These are phyloP conservation scores for Merodon equestris DNA, from an alignment of 2,888 invertebrate species.

Conservation along the genomic window DNA sequence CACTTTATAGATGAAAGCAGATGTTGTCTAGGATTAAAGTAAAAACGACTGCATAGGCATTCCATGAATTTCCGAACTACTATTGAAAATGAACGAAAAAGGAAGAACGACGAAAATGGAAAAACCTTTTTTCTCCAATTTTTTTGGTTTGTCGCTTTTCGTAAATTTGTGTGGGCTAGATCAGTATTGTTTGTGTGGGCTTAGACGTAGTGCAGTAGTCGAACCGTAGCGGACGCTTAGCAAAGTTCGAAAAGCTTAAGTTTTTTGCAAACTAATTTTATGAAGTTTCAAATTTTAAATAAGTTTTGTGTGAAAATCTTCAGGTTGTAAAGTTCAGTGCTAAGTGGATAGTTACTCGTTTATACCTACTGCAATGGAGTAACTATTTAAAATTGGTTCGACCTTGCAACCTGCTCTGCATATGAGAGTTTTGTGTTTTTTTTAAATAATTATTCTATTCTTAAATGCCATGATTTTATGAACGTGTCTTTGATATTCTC, in stretches of 20 bases:
- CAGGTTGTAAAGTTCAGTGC: slow-evolving; percentile 59
- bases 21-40: slow-evolving; percentile 59
- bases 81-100: slow-evolving; percentile 17
- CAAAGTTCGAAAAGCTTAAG: slow-evolving; percentile 52
- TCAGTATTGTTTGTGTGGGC: slow-evolving; percentile 61
- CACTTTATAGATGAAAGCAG: slow-evolving; percentile 55
- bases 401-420: slow-evolving; percentile 38
- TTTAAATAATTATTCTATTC: too few relatives aligned
- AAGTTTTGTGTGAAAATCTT: neutral
- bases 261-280: too few relatives aligned
- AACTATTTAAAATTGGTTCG: slow-evolving; percentile 49
- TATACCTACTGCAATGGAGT: slow-evolving; percentile 32
- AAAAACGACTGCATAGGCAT: slow-evolving; percentile 63
- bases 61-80: slow-evolving; percentile 2
- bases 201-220: slow-evolving; percentile 47
- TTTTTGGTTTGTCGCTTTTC: neutral
- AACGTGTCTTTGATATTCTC: too few relatives aligned
- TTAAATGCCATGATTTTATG: too few relatives aligned
- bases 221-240: slow-evolving; percentile 35
- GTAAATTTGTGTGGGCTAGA: slow-evolving; percentile 32
- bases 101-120: slow-evolving; percentile 17
- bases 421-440: too few relatives aligned
- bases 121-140: slow-evolving; percentile 2
- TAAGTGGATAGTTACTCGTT: slow-evolving; percentile 56
- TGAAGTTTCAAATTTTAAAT: too few relatives aligned